Evolutionary conservation across 2,888 invertebrate species (phyloP).

Genomic region (Epinotia brunnichana): DNA sequence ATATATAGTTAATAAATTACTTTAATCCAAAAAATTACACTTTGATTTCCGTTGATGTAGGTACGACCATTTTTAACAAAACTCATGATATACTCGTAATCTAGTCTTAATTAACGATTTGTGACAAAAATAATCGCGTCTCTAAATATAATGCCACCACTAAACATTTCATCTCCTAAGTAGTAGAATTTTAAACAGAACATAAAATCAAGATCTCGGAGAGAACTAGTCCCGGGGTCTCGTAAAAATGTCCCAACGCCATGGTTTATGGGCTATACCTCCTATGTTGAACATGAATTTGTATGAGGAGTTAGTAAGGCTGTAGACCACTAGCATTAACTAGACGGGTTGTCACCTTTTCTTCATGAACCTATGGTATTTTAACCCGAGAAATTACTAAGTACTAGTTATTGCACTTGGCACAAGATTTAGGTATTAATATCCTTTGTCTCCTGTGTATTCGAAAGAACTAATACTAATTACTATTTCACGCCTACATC

Average conservation of each 20-base stretch:
- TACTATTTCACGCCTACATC: no score
- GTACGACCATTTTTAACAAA: not conserved
- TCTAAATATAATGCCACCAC: slow-evolving; percentile 42
- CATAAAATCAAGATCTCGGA: slow-evolving; percentile 60
- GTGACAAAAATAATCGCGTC: slow-evolving; percentile 21
- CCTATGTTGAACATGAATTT: slow-evolving; percentile 57
- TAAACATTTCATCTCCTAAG: slow-evolving; percentile 62
- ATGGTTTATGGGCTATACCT: slow-evolving; percentile 60
- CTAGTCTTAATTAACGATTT: slow-evolving; percentile 11
- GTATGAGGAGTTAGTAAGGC: slow-evolving; percentile 48
- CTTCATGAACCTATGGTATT: no score
- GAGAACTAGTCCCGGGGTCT: slow-evolving; percentile 53
- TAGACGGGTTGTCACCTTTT: no score
- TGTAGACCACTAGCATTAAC: not conserved
- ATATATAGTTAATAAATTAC: no score
- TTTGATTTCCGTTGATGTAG: no score
- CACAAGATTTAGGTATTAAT: no score
- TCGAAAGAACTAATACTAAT: no score
- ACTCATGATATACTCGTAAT: not conserved
- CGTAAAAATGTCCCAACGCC: slow-evolving; percentile 65
- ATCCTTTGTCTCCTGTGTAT: no score
- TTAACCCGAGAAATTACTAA: no score
- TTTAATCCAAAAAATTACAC: no score
- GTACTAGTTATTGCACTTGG: no score
- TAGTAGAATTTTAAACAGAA: slow-evolving; percentile 62